phyloP scores from a whole-genome alignment of 2,113 vertebrate species.

The Chunga burmeisteri region DNA sequence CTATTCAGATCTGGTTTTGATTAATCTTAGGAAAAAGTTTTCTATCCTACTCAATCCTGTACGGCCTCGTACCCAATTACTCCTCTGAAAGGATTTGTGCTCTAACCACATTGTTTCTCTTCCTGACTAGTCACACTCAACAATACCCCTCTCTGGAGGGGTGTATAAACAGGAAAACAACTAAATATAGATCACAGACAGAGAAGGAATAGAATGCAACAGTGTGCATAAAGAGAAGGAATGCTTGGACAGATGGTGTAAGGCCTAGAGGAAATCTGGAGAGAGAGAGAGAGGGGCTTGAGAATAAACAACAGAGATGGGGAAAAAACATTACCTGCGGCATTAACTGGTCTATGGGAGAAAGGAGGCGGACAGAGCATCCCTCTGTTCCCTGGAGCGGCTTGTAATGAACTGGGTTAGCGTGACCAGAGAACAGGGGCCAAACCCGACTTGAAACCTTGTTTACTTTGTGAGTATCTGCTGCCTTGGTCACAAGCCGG shows the following conservation, averaged over 20 bases:
- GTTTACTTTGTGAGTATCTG: not conserved
- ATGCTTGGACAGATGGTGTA: not conserved
- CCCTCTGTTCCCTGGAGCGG: not conserved
- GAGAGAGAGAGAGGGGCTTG: not conserved
- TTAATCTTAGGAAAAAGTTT: not conserved
- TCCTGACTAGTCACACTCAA: constrained; percentile 52
- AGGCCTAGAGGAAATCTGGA: not conserved
- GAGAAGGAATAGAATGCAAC: not conserved
- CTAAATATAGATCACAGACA: constrained; percentile 16
- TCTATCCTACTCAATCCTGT: not conserved
- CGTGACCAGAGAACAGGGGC: not conserved
- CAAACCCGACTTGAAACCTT: not conserved
- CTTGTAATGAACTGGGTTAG: not conserved
- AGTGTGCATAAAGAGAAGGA: not conserved
- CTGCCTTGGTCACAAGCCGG: not conserved
- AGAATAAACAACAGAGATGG: not conserved
- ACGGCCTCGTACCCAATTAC: not conserved
- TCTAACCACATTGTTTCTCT: constrained; percentile 16
- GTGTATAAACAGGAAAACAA: constrained; percentile 42
- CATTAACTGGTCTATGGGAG: not conserved
- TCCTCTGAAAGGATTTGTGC: constrained; percentile 1
- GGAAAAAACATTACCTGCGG: fast-evolving
- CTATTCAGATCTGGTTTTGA: not conserved
- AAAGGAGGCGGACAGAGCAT: not conserved
- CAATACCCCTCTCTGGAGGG: constrained; percentile 21